These are phyloP conservation scores for Melopsittacus undulatus DNA, from an alignment of 2,797 vertebrate genomes.

Conservation along the genomic window DNA sequence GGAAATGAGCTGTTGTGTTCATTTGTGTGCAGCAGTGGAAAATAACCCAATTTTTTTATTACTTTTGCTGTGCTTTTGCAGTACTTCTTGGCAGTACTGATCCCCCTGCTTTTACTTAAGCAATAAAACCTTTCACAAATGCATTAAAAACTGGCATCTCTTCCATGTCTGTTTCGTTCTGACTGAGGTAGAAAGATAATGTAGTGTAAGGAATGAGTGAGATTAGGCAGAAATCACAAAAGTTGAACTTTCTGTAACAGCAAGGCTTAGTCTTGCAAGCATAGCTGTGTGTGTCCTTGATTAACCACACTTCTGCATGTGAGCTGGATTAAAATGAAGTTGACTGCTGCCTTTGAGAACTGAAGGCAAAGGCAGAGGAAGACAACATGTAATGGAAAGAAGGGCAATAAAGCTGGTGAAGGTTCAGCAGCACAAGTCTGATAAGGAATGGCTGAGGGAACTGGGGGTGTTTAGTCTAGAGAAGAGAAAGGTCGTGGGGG, in stretches of 20 bases:
- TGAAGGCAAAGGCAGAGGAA: neutral
- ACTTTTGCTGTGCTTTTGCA: neutral
- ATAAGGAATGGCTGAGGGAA: neutral
- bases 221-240: neutral
- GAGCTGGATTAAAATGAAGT: accelerated
- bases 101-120: neutral
- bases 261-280: neutral
- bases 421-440: neutral
- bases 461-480: neutral
- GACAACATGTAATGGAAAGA: neutral
- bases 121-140: neutral
- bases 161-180: neutral
- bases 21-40: neutral
- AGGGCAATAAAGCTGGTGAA: too few species aligned
- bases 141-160: neutral
- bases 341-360: neutral
- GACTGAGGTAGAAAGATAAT: neutral
- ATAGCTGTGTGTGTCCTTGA: neutral
- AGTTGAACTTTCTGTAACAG: neutral
- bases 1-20: neutral
- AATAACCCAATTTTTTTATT: neutral
- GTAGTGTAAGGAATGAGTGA: neutral
- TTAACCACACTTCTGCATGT: neutral
- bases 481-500: neutral
- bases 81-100: neutral